Conservation (phyloP, 2,113 vertebrate genomes). For the Ondatra zibethicus region DNA sequence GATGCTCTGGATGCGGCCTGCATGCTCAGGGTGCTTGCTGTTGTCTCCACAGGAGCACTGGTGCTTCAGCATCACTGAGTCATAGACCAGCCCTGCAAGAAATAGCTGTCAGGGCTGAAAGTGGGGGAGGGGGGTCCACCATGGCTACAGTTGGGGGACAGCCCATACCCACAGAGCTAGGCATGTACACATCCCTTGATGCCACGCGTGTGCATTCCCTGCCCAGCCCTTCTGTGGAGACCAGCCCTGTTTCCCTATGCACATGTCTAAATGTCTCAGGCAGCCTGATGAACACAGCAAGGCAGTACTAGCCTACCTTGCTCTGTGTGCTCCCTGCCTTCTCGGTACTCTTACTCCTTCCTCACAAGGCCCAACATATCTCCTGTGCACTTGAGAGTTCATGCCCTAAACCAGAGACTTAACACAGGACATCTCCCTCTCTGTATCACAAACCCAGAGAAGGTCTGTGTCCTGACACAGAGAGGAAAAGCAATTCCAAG, state of each 20-base stretch:
- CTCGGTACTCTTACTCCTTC: background rate
- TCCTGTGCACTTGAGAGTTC: background rate
- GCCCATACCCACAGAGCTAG: background rate
- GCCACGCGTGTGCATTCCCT: background rate
- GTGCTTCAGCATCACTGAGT: constrained; percentile 95
- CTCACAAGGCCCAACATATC: rapidly evolving
- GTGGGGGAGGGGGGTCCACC: background rate
- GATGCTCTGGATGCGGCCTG: constrained; percentile 94
- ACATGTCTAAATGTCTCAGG: background rate
- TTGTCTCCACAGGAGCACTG: constrained; percentile 95
- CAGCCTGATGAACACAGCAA: background rate
- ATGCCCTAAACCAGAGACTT: background rate
- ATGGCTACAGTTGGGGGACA: background rate
- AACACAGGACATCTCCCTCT: background rate
- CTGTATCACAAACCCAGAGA: background rate
- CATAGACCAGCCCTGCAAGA: constrained; percentile 92
- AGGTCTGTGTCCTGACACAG: background rate
- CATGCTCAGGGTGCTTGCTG: constrained; percentile 93
- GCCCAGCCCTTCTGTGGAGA: too few relatives aligned
- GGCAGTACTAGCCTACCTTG: too few relatives aligned
- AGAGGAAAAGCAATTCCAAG: background rate
- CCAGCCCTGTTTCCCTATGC: background rate
- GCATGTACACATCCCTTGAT: background rate
- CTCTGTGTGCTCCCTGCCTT: background rate
- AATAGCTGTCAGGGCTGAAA: background rate